Evolutionary conservation across 1,140 invertebrate species (phyloP).

Genomic region (Reticulitermes speratus): DNA sequence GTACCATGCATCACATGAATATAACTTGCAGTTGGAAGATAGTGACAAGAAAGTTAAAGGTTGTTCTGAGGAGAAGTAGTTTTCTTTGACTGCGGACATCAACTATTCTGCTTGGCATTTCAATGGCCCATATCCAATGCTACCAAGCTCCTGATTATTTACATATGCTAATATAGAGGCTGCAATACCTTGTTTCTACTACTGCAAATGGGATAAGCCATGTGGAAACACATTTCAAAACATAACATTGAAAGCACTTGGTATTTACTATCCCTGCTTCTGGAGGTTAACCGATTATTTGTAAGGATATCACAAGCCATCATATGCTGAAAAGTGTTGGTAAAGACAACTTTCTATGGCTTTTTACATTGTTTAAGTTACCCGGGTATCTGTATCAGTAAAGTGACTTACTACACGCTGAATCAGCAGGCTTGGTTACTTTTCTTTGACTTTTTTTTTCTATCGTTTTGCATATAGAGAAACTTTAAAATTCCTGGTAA

Average conservation of each 20-base stretch:
- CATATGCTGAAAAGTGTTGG: too few relatives aligned
- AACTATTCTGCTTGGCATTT: not conserved
- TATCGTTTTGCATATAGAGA: too few relatives aligned
- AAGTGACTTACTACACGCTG: too few relatives aligned
- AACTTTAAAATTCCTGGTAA: too few relatives aligned
- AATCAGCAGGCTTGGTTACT: too few relatives aligned
- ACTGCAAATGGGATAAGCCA: not conserved
- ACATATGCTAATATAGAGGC: not conserved
- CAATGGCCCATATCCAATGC: slow-evolving; percentile 2
- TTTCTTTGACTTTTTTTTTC: too few relatives aligned
- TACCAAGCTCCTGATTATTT: not conserved
- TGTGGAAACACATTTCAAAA: not conserved
- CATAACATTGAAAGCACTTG: not conserved
- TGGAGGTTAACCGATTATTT: not conserved
- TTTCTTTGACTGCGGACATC: not conserved
- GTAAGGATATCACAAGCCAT: too few relatives aligned
- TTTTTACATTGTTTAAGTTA: too few relatives aligned
- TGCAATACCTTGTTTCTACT: not conserved
- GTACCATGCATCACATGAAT: not conserved
- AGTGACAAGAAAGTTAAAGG: not conserved
- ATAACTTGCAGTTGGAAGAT: not conserved
- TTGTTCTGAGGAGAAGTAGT: not conserved
- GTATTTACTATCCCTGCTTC: not conserved
- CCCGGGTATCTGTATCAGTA: too few relatives aligned
- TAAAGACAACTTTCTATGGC: too few relatives aligned